A percentile compares a stretch with the other conserved stretches of the same genome.
Evolutionary conservation across 2,888 invertebrate species (phyloP).

Genomic region (Artemia sinica): DNA sequence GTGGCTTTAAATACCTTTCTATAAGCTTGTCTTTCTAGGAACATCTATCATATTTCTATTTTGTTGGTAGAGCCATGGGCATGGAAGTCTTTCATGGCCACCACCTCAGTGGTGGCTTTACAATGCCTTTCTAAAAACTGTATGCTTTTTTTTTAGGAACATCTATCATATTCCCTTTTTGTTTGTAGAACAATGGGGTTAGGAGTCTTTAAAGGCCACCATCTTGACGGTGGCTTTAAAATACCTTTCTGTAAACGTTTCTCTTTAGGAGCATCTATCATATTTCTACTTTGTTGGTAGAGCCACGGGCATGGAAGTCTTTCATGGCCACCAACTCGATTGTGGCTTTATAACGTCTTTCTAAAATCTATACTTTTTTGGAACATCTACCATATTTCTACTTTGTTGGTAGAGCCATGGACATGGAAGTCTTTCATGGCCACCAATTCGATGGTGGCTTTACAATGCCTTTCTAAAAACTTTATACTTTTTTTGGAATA

Average conservation of each 20-base stretch:
- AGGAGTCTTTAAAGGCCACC: conserved; percentile 90
- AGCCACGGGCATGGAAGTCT: conserved; percentile 83
- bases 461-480: conserved; percentile 91
- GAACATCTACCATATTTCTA: conserved; percentile 94
- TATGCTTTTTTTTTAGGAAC: conserved; percentile 44
- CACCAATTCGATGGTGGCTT: conserved; percentile 92
- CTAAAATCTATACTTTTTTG: conserved; percentile 45
- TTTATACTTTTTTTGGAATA: conserved; percentile 54
- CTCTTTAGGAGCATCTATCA: conserved; percentile 65
- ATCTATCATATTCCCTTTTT: conserved; percentile 91
- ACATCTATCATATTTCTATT: too few species aligned
- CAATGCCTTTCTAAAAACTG: too few species aligned
- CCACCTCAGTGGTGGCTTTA: too few species aligned
- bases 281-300: conserved; percentile 96
- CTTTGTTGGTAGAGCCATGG: conserved; percentile 85
- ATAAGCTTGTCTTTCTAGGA: not conserved
- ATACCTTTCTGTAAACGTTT: conserved; percentile 73
- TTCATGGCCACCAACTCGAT: conserved; percentile 90
- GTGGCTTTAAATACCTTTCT: too few species aligned
- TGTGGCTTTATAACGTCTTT: conserved; percentile 92
- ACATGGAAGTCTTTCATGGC: conserved; percentile 89
- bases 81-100: too few species aligned
- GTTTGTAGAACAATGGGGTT: conserved; percentile 87
- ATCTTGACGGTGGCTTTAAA: conserved; percentile 88
- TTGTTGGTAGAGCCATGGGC: too few species aligned